These are phyloP conservation scores for Synanthedon vespiformis DNA, from an alignment of 2,888 invertebrate genomes.

Conservation along the genomic window DNA sequence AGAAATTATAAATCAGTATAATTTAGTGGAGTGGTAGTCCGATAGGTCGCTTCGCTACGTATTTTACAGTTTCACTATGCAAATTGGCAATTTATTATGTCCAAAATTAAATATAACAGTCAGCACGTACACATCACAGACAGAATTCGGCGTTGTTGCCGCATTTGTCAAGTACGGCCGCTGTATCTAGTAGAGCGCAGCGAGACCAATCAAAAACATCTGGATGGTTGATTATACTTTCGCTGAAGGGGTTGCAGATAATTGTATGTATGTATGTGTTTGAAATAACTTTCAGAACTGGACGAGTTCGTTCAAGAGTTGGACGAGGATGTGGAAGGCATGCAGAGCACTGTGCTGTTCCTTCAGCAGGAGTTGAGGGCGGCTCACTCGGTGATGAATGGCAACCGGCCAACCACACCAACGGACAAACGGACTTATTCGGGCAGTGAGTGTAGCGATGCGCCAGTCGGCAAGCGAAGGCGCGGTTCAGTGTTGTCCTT, in stretches of 20 bases:
- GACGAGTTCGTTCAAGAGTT: conserved; percentile 96
- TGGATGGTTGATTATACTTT: too few species aligned
- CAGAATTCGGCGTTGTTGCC: too few species aligned
- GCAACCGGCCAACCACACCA: conserved; percentile 34
- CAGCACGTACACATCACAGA: too few species aligned
- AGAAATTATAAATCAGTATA: too few species aligned
- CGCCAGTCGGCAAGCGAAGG: conserved; percentile 74
- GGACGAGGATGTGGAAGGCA: conserved; percentile 97
- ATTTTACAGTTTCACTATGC: too few species aligned
- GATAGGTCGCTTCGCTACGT: too few species aligned
- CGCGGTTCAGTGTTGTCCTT: conserved; percentile 79
- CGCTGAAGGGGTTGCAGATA: background rate
- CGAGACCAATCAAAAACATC: too few species aligned
- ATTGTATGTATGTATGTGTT: background rate
- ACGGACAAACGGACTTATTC: conserved; percentile 57
- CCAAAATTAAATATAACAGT: too few species aligned
- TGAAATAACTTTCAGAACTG: conserved; percentile 74
- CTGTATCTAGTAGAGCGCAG: too few species aligned
- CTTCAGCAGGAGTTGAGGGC: conserved; percentile 93
- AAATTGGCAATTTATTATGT: too few species aligned
- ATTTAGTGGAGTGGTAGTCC: too few species aligned
- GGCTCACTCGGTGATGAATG: conserved; percentile 65
- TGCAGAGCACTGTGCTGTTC: conserved; percentile 97
- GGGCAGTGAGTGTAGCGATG: conserved; percentile 49
- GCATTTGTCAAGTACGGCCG: too few species aligned